phyloP scores from a whole-genome alignment of 2,113 vertebrate genomes.

The Eurypyga helias region DNA sequence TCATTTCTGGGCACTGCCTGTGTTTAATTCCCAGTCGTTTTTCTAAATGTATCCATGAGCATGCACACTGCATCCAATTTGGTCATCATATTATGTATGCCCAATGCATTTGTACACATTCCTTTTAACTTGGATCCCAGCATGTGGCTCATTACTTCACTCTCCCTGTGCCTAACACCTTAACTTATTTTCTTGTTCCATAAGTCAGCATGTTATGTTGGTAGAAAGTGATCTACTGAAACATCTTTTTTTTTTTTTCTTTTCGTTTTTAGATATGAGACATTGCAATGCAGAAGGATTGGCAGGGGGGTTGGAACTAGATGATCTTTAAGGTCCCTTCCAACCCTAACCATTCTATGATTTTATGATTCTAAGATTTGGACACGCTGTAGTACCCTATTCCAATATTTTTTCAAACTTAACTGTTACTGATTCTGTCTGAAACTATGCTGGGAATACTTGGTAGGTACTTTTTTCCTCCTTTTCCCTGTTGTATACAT shows the following conservation, averaged over 20 bases:
- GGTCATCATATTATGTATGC: constrained; percentile 10
- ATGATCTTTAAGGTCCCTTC: too few species aligned
- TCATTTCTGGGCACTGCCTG: constrained; percentile 24
- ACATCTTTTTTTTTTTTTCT: background rate
- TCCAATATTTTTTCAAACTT: constrained; percentile 28
- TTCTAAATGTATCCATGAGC: background rate
- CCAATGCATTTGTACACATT: background rate
- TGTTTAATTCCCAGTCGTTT: constrained; percentile 67
- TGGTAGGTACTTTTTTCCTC: constrained; percentile 7
- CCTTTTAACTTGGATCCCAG: background rate
- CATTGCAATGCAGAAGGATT: background rate
- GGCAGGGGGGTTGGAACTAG: too few species aligned
- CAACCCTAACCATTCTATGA: too few species aligned
- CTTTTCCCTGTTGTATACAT: background rate
- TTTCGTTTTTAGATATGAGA: background rate
- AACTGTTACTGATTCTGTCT: constrained; percentile 36
- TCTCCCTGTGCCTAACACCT: background rate
- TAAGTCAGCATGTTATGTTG: background rate
- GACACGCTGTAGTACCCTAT: background rate
- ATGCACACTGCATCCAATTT: background rate
- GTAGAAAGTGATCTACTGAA: background rate
- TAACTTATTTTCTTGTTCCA: background rate
- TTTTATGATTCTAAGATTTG: too few species aligned
- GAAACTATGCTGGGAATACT: constrained; percentile 43
- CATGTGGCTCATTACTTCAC: background rate